Evolutionary conservation across 2,888 invertebrate species (phyloP), one percentile per base, ranked within the genome.

Genomic region (Melieria omissa): DNA sequence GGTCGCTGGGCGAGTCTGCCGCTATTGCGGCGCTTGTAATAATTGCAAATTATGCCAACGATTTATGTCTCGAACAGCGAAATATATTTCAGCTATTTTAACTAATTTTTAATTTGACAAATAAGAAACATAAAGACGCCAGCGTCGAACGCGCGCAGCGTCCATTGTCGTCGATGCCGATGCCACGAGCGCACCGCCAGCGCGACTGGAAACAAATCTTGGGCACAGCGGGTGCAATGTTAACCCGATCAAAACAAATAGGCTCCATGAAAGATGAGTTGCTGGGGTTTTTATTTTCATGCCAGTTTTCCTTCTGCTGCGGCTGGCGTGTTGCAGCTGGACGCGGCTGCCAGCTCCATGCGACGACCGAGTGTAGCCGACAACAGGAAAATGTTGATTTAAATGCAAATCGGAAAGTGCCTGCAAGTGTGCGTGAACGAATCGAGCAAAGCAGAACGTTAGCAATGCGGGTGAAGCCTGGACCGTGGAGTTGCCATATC

Each of bases 231-330:
- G 78, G 78, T 75, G 75, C 69, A 75, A 75, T 76, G 76, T 78
- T 77, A 77, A 75, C 77, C 77, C 75, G 78, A 75, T 74, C 71
- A 73, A 77, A 77, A 77, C 77, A 78, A 77, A 78, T 77, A 75
- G 57, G 49, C 65, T 70, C 46, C 58, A 65, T 69, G 69, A 69
- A 63, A 69, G 69, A 60, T 60, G 67, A 67, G 67, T 57, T 47
- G 67, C 67, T 61, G 60, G 29, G 29, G 3, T 29, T 29, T 29
- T 29, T 29, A 29, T 29, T 29, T 29, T 29, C 29, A 29, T 29
- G 29, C 29, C 29, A 29, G 29, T 29, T 29, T 29, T 29, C 29
- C 29, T 29, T 29, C 29, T 29, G 29, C 29, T 3, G 29, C 29
- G 49, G 67, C 52, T 52, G 60, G 67, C 44, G 49, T 58, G 49